Base-by-base conservation (phyloP, 2,888 invertebrate genomes). In the Papilio elwesi region DNA sequence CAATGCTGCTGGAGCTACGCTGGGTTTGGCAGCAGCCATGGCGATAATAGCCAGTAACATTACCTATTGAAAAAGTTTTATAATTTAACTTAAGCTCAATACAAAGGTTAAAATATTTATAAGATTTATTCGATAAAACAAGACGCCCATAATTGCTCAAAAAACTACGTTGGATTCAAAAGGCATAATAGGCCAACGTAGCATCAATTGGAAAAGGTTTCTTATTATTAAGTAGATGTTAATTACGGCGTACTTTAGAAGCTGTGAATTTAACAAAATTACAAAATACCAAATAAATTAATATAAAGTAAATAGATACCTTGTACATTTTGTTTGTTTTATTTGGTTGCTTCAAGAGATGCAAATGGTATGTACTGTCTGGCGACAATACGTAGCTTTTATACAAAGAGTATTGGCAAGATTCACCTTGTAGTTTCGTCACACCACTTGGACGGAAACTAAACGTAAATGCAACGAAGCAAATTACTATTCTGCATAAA, bases 341-440 rank as follows among this genome's bases (percentile, higher is more conserved):
- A 80, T 81, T 78, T 79, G 78, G 84, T 80, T 83, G 80, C 83
- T 80, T 80, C 75, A 84, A 78, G 84, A 88, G 85, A 83, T 79
- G 80, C 84, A 79, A 87, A 83, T 88, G 89, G 87, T 90, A 85
- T 81, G 74, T 75, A 76, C 73, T 66, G 81, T 82, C 84, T 78
- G 82, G 79, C 79, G 85, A 84, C 90, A 87, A 82, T 86, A 68
- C 55, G 15, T 49, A 87, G 84, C 87, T 91, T 91, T 86, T 91
- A 91, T 91, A 91, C 87, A 76, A 78, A 77, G 80, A 78, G 76
- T 78, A 78, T 78, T 76, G 71, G 82, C 82, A 85, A 87, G 90
- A 90, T 89, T 90, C 90, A 90, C 90, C 89, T 90, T 90, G 90
- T 87, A 77, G 81, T 91, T 89, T 90, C 90, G 87, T 84, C 90